A percentile compares a stretch with the other conserved stretches of the same genome.
Evolutionary conservation across 2,888 invertebrate genomes (phyloP).

Genomic region (Yponomeuta sedellus): DNA sequence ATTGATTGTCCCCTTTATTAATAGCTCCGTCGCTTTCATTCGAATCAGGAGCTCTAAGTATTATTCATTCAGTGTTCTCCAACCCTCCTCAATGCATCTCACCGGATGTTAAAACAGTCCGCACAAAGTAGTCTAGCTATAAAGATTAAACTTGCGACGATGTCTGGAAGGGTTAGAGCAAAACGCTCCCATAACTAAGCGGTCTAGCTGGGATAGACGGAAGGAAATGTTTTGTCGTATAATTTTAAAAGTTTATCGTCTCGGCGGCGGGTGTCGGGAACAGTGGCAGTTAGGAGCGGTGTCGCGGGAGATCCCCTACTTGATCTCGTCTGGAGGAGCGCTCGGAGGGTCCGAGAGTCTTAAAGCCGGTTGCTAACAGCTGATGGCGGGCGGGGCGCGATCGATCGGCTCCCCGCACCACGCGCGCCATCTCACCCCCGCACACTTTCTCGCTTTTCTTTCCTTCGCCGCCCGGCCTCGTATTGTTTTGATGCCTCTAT

Average conservation of each 20-base stretch:
- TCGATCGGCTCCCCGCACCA: slow-evolving; percentile 67
- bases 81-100: background rate
- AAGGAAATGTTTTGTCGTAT: slow-evolving; percentile 12
- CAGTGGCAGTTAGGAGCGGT: background rate
- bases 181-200: background rate
- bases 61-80: slow-evolving; percentile 10
- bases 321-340: slow-evolving; percentile 2
- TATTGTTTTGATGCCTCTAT: slow-evolving; percentile 31
- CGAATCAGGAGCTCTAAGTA: slow-evolving; percentile 8
- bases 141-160: slow-evolving; percentile 2
- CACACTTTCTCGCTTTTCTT: slow-evolving; percentile 69
- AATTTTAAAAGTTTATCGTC: slow-evolving; percentile 2
- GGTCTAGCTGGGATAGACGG: background rate
- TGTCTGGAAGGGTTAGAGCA: background rate
- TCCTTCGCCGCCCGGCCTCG: slow-evolving; percentile 38
- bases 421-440: slow-evolving; percentile 40
- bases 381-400: slow-evolving; percentile 51
- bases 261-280: background rate
- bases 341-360: slow-evolving; percentile 8
- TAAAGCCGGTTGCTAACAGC: slow-evolving; percentile 46
- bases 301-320: slow-evolving; percentile 11
- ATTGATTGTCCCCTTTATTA: slow-evolving; percentile 25
- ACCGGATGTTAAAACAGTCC: background rate
- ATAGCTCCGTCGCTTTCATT: slow-evolving; percentile 15
- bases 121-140: background rate